Evolutionary conservation across 92 coral and sea anemone genomes (phyloP), one percentile per base, ranked within the genome.

Genomic region (Scolanthus callimorphus): DNA sequence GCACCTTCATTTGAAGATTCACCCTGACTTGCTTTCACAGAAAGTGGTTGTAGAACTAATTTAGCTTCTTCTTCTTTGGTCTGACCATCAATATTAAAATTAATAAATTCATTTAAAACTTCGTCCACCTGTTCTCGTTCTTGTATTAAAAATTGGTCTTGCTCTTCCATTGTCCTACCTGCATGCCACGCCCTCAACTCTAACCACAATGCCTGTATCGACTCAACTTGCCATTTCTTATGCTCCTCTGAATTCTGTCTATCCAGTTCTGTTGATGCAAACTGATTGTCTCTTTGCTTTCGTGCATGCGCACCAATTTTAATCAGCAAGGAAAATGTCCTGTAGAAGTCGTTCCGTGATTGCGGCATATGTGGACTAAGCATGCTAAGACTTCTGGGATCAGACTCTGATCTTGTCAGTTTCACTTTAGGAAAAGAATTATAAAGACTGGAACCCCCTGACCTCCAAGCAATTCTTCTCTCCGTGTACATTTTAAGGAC

Each of bases 161-260:
- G 97, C 51, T 91, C 91, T 15, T 65, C 64, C 97, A 91, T 91
- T 0, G 89, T 76, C 38, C 89, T 69, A 20, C 75, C 82, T 12
- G 84, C 86, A 34, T 84, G 92, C 97, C 97, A 91, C 1, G 97
- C 96, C 56, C 90, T 89, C 17, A 91, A 62, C 41, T 91, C 97
- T 45, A 91, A 70, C 97, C 97, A 91, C 47, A 91, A 44, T 1
- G 96, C 96, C 63, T 82, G 91, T 0, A 83, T 70, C 29, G 74
- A 60, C 53, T 83, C 86, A 0, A 91, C 74, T 61, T 91, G 88
- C 78, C 84, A 91, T 27, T 78, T 79, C 54, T 82, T 88, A 26
- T 65, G 78, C 38, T 91, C 97, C 31, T 83, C 96, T 15, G 89
- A 81, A 20, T 71, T 77, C 73, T 86, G 95, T 17, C 85, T 59